phyloP scores from a whole-genome alignment of 2,113 vertebrate genomes.

The Chlorodrepanis virens region DNA sequence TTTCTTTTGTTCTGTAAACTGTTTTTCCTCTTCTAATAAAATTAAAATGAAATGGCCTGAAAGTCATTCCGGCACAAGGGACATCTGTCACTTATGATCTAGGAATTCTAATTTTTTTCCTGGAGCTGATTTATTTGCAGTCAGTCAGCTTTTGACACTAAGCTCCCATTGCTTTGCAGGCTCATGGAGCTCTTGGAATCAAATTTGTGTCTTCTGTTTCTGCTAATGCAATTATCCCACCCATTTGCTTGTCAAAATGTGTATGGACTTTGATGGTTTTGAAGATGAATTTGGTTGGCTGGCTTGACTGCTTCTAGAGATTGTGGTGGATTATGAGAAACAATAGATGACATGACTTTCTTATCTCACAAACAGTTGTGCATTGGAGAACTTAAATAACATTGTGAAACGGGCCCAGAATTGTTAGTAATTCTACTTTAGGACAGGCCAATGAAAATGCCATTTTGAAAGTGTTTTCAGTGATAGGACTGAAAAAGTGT shows the following conservation, averaged over 20 bases:
- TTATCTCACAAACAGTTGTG: not conserved
- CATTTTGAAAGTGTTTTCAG: not conserved
- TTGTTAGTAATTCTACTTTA: conserved; percentile 22
- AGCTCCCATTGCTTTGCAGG: not conserved
- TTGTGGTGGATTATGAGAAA: conserved; percentile 17
- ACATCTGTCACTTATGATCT: conserved; percentile 24
- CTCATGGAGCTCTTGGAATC: not conserved
- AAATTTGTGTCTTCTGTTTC: not conserved
- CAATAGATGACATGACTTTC: not conserved
- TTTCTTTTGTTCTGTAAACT: not conserved
- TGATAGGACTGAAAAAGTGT: not conserved
- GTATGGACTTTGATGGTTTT: not conserved
- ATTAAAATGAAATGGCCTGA: conserved; percentile 5
- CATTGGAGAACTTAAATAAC: conserved; percentile 29
- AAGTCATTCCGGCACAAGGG: conserved; percentile 7
- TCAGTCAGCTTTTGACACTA: not conserved
- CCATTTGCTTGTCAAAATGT: not conserved
- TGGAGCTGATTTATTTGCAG: not conserved
- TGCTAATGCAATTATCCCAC: conserved; percentile 3
- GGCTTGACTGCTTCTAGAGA: not conserved
- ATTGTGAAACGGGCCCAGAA: not conserved
- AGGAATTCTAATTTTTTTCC: not conserved
- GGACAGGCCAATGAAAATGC: not conserved
- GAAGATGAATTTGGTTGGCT: conserved; percentile 13
- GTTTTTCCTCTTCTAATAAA: conserved; percentile 3